A percentile compares a stretch with the other conserved stretches of the same genome.
phyloP scores from a whole-genome alignment of 2,113 vertebrate genomes.

The Nothoprocta pentlandii region DNA sequence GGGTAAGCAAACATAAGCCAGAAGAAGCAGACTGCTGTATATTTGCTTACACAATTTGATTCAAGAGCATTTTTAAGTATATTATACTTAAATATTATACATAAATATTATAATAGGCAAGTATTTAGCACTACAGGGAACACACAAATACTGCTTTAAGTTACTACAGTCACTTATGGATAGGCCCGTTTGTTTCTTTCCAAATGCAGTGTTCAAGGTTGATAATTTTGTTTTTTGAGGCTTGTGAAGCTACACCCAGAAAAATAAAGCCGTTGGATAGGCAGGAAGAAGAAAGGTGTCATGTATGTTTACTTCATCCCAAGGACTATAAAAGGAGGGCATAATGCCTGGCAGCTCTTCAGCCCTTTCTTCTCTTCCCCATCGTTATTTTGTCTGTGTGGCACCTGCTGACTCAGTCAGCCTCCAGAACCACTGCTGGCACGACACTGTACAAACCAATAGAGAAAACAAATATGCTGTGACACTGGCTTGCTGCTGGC shows the following conservation, averaged over 20 bases:
- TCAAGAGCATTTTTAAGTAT: background rate
- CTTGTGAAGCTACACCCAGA: background rate
- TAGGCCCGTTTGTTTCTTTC: background rate
- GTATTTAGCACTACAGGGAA: background rate
- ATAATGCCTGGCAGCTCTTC: background rate
- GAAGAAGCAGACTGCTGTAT: background rate
- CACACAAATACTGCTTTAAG: background rate
- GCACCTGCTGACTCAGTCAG: constrained; percentile 53
- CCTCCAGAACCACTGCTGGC: constrained; percentile 49
- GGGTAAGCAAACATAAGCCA: background rate
- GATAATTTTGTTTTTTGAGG: background rate
- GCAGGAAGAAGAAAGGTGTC: background rate
- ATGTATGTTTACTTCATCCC: background rate
- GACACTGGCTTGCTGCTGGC: background rate
- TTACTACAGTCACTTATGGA: background rate
- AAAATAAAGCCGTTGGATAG: background rate
- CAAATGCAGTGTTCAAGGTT: background rate
- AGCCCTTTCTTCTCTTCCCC: constrained; percentile 30
- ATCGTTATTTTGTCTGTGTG: constrained; percentile 35
- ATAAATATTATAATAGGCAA: background rate
- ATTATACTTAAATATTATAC: background rate
- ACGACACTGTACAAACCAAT: constrained; percentile 38
- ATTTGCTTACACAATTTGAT: background rate
- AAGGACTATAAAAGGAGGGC: constrained; percentile 5
- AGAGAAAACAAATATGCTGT: constrained; percentile 29